These are phyloP conservation scores for Planiliza haematocheilus DNA, from an alignment of 2,113 vertebrate genomes.

Conservation along the genomic window DNA sequence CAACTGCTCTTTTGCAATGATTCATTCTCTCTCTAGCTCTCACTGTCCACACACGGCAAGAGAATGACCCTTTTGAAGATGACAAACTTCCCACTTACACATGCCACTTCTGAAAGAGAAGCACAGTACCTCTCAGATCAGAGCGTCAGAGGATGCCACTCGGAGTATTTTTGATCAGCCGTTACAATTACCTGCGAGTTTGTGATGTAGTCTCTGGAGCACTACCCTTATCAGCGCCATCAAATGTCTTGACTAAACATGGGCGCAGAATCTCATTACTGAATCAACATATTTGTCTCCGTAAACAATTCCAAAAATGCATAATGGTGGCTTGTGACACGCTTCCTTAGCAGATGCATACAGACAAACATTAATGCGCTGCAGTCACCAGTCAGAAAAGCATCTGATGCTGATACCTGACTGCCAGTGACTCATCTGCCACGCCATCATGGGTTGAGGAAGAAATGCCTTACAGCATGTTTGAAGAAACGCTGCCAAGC, in stretches of 20 bases:
- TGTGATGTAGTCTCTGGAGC: slow-evolving; percentile 14
- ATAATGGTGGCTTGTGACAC: slow-evolving; percentile 34
- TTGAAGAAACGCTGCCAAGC: slow-evolving; percentile 62
- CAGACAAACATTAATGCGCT: slow-evolving; percentile 40
- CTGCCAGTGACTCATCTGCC: slow-evolving; percentile 71
- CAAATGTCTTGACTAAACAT: slow-evolving; percentile 37
- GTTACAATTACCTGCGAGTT: slow-evolving; percentile 25
- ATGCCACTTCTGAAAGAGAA: slow-evolving; percentile 46
- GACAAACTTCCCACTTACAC: slow-evolving; percentile 47
- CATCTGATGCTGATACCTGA: slow-evolving; percentile 64
- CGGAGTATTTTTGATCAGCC: slow-evolving; percentile 19
- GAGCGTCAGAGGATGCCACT: slow-evolving; percentile 39
- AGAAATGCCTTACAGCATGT: slow-evolving; percentile 66
- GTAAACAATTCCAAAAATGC: slow-evolving; percentile 22
- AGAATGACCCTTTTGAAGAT: slow-evolving; percentile 34
- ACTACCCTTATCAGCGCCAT: slow-evolving; percentile 10
- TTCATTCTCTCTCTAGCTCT: slow-evolving; percentile 36
- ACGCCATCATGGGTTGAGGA: slow-evolving; percentile 61
- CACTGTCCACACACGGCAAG: slow-evolving; percentile 29
- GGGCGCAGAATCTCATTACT: slow-evolving; percentile 30
- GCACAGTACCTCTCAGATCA: slow-evolving; percentile 28
- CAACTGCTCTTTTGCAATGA: slow-evolving; percentile 46
- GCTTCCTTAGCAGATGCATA: slow-evolving; percentile 22
- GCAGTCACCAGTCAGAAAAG: slow-evolving; percentile 51
- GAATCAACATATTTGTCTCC: slow-evolving; percentile 33